Percentiles rank a stretch among this genome's conserved stretches.
These are phyloP conservation scores for Dasyurus viverrinus DNA, from an alignment of 2,113 vertebrate species.

Conservation along the genomic window DNA sequence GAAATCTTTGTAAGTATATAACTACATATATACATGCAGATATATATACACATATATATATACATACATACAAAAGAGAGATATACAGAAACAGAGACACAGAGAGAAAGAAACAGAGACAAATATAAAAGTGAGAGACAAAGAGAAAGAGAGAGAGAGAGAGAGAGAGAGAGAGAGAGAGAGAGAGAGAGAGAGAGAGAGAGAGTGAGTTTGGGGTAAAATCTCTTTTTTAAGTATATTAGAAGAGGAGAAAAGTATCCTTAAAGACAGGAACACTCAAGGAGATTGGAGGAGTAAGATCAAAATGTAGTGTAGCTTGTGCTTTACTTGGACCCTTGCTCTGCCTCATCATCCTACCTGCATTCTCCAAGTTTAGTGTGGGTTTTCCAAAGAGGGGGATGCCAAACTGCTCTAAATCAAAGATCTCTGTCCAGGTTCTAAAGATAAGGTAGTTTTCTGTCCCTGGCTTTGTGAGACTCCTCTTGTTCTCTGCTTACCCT, in stretches of 20 bases:
- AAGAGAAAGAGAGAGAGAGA: too few species aligned
- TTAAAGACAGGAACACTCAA: not conserved
- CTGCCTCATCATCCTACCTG: not conserved
- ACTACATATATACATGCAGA: too few species aligned
- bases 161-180: too few species aligned
- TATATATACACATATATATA: too few species aligned
- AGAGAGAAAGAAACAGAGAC: too few species aligned
- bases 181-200: not conserved
- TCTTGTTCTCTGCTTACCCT: not conserved
- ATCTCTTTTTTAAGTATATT: not conserved
- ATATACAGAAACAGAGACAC: too few species aligned
- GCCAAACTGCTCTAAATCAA: not conserved
- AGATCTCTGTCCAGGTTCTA: not conserved
- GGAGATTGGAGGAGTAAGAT: not conserved
- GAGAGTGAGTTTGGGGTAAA: not conserved
- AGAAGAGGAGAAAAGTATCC: not conserved
- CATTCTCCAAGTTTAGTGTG: not conserved
- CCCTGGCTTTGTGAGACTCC: not conserved
- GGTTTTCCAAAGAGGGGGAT: not conserved
- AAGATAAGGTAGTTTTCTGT: not conserved
- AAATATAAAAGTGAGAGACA: too few species aligned
- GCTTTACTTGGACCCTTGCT: not conserved
- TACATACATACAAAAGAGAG: too few species aligned
- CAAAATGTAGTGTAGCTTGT: not conserved
- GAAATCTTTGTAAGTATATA: too few species aligned